A percentile compares a stretch with the other conserved stretches of the same genome.
Evolutionary conservation across 2,113 vertebrate species (phyloP).

Genomic region (Procapra przewalskii): DNA sequence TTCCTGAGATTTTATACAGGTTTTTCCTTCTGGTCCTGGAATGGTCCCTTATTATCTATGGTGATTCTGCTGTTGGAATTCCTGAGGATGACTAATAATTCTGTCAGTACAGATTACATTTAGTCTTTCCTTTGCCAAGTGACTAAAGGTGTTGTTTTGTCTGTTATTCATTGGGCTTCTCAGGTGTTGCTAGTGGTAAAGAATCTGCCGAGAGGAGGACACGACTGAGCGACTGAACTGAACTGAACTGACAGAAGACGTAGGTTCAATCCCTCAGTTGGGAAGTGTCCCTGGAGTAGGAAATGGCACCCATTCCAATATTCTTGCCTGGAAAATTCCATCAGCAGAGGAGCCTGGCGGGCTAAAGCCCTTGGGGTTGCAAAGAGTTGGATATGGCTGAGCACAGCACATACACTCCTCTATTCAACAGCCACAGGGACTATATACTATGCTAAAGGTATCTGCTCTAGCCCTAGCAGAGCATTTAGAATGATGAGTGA

Average conservation of each 20-base stretch:
- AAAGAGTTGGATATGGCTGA: neutral
- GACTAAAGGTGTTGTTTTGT: neutral
- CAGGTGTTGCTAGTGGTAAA: neutral
- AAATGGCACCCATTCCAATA: neutral
- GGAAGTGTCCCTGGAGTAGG: neutral
- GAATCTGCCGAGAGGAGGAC: neutral
- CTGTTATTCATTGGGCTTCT: neutral
- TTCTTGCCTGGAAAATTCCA: neutral
- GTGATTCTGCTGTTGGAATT: slow-evolving; percentile 11
- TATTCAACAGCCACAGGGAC: neutral
- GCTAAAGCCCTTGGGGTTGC: neutral
- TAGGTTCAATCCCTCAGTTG: neutral
- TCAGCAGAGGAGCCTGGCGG: neutral
- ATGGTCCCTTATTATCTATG: neutral
- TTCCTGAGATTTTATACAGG: neutral
- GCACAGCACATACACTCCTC: neutral
- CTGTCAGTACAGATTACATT: slow-evolving; percentile 29
- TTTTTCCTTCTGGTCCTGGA: slow-evolving; percentile 2
- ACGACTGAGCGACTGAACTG: neutral
- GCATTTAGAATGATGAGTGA: neutral
- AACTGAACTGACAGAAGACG: neutral
- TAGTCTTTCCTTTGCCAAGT: slow-evolving; percentile 25
- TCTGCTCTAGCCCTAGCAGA: neutral
- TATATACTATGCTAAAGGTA: neutral
- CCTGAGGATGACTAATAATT: slow-evolving; percentile 26